phyloP scores from a whole-genome alignment of 2,113 vertebrate genomes.

The Ornithorhynchus anatinus region DNA sequence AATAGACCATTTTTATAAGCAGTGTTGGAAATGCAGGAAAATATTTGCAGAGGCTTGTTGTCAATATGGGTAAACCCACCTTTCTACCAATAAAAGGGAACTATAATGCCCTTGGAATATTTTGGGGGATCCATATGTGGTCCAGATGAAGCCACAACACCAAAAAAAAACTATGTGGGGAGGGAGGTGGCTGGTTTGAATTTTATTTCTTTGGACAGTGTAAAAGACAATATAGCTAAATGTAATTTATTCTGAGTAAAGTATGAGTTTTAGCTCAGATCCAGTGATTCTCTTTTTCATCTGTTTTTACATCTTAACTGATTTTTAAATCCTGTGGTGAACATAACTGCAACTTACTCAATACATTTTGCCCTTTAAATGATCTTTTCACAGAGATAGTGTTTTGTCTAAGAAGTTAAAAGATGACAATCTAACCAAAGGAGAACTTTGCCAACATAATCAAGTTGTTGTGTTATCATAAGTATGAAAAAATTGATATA shows the following conservation, averaged over 20 bases:
- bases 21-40: slow-evolving; percentile 34
- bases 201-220: slow-evolving; percentile 54
- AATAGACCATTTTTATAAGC: slow-evolving; percentile 29
- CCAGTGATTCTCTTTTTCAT: slow-evolving; percentile 26
- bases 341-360: background rate
- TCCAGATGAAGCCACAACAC: slow-evolving; percentile 46
- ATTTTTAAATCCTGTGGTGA: slow-evolving; percentile 9
- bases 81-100: slow-evolving; percentile 55
- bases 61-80: slow-evolving; percentile 49
- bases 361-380: background rate
- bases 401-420: slow-evolving; percentile 32
- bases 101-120: slow-evolving; percentile 47
- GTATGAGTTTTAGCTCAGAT: slow-evolving; percentile 39
- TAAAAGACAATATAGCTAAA: slow-evolving; percentile 34
- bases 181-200: slow-evolving; percentile 55
- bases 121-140: slow-evolving; percentile 50
- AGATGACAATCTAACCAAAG: background rate
- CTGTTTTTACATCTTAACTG: slow-evolving; percentile 7
- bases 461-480: slow-evolving; percentile 6
- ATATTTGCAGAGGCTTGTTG: slow-evolving; percentile 45
- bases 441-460: background rate
- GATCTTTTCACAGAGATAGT: slow-evolving; percentile 2
- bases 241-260: slow-evolving; percentile 45
- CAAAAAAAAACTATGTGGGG: slow-evolving; percentile 50
- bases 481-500: background rate